A percentile compares a stretch with the other conserved stretches of the same genome.
These are phyloP conservation scores for Phocides pigmalion DNA, from an alignment of 1,140 invertebrate genomes.

Conservation along the genomic window DNA sequence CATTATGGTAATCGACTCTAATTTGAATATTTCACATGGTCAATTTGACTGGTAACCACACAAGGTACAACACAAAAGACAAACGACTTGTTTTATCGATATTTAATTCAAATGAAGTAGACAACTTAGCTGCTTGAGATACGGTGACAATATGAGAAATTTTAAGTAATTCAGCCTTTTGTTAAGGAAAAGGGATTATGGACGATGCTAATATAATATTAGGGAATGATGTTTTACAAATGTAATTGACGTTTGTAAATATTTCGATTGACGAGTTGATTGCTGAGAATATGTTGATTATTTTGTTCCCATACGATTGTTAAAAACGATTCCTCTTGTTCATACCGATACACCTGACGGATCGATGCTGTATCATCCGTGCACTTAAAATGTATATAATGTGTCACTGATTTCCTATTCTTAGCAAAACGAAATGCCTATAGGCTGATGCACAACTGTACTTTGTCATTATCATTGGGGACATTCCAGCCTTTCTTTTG, in stretches of 20 bases:
- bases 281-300: constrained; percentile 28
- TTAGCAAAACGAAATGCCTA: too few species aligned
- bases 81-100: constrained; percentile 51
- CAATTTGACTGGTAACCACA: constrained; percentile 70
- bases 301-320: constrained; percentile 33
- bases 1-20: constrained; percentile 43
- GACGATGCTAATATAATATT: constrained; percentile 28
- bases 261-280: constrained; percentile 27
- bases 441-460: too few species aligned
- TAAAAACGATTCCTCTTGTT: neutral
- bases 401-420: too few species aligned
- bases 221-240: constrained; percentile 24
- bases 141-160: neutral
- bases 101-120: constrained; percentile 65
- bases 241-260: constrained; percentile 30
- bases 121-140: constrained; percentile 14
- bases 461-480: too few species aligned
- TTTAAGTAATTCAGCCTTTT: constrained; percentile 17
- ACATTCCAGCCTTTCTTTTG: too few species aligned
- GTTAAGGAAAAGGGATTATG: constrained; percentile 28
- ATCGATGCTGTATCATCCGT: too few species aligned
- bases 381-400: too few species aligned
- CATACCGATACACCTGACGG: too few species aligned
- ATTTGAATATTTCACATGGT: constrained; percentile 69
- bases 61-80: constrained; percentile 41